Conservation (phyloP, 2,113 vertebrate species). For the Malurus melanocephalus region DNA sequence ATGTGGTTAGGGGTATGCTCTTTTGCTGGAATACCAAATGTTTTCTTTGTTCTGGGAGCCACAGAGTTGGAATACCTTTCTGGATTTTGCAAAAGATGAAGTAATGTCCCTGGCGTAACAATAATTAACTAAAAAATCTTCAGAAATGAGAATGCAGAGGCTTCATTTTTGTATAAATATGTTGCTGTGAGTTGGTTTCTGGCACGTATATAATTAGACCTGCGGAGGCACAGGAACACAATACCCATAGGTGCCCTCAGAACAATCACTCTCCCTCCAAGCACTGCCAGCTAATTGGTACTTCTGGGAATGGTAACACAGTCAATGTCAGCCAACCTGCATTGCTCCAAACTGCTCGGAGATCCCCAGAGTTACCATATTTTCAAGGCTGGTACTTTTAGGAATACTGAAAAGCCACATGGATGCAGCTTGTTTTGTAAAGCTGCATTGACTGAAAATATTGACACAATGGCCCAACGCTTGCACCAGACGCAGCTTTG, state of each 20-base stretch:
- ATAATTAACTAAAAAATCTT: slow-evolving; percentile 45
- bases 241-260: slow-evolving; percentile 49
- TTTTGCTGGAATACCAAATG: slow-evolving; percentile 1
- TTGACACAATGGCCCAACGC: neutral
- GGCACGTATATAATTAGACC: slow-evolving; percentile 41
- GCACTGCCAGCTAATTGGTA: slow-evolving; percentile 61
- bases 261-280: slow-evolving; percentile 57
- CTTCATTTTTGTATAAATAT: slow-evolving; percentile 32
- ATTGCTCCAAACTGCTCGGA: slow-evolving; percentile 29
- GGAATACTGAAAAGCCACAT: slow-evolving; percentile 42
- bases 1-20: neutral
- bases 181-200: slow-evolving; percentile 36
- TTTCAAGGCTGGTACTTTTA: slow-evolving; percentile 37
- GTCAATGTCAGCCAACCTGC: slow-evolving; percentile 33
- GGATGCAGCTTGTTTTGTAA: neutral
- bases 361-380: slow-evolving; percentile 17
- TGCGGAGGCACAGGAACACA: neutral
- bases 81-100: neutral
- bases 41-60: slow-evolving; percentile 19
- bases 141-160: slow-evolving; percentile 20
- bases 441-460: neutral
- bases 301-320: slow-evolving; percentile 61
- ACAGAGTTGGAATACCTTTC: neutral
- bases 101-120: neutral
- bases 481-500: neutral